Percentiles rank a stretch among this genome's conserved stretches.
phyloP scores from a whole-genome alignment of 2,113 vertebrate species.

The Chelonoidis abingdonii region DNA sequence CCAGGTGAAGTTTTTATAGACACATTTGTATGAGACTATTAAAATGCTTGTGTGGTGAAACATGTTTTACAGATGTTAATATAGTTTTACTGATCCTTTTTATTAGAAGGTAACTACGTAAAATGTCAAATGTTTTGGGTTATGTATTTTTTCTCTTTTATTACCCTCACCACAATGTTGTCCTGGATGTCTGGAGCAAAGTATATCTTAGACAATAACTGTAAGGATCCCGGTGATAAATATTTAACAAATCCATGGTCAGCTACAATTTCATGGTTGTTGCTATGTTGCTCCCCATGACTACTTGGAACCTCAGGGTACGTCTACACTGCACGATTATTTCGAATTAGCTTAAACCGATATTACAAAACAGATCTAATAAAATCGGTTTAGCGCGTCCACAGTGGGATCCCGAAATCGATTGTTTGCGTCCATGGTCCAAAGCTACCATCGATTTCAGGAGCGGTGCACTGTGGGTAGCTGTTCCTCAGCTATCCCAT shows the following conservation, averaged over 20 bases:
- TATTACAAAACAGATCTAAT: no score
- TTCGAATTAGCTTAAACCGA: no score
- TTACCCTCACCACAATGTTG: background rate
- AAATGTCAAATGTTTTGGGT: background rate
- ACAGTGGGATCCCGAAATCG: no score
- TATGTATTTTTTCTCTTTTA: background rate
- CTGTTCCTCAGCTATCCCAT: no score
- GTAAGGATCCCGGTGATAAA: background rate
- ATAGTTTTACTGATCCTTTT: background rate
- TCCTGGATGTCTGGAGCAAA: background rate
- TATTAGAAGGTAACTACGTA: background rate
- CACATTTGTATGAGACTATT: background rate
- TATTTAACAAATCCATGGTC: background rate
- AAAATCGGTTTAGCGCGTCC: no score
- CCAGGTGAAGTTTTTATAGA: background rate
- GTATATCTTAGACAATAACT: background rate
- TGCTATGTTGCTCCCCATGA: background rate
- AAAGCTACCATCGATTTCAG: no score
- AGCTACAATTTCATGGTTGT: background rate
- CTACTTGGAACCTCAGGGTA: background rate
- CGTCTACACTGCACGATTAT: no score
- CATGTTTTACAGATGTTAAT: background rate
- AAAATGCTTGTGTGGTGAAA: background rate
- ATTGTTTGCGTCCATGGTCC: no score
- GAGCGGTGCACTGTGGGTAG: no score